phyloP scores from a whole-genome alignment of 2,797 vertebrate species.

The Xiphorhynchus erythropygius region DNA sequence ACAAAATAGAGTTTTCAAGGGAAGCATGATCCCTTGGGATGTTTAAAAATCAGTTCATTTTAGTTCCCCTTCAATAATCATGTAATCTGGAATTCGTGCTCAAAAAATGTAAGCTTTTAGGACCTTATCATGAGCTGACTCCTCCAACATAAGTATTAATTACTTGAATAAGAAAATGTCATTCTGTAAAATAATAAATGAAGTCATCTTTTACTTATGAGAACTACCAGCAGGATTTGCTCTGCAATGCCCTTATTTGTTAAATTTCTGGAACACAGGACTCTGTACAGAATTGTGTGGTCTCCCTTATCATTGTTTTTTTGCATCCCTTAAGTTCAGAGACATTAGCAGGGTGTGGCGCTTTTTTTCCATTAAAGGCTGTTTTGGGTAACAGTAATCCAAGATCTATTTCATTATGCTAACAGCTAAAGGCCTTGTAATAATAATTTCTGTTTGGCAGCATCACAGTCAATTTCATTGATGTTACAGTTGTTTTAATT shows the following conservation, averaged over 20 bases:
- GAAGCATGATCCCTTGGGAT: not conserved
- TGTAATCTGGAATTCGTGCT: not conserved
- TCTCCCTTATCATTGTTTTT: conserved; percentile 58
- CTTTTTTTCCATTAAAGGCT: conserved; percentile 57
- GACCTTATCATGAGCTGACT: not conserved
- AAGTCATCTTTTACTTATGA: conserved; percentile 49
- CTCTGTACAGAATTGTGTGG: conserved; percentile 46
- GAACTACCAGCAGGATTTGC: conserved; percentile 35
- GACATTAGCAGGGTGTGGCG: conserved; percentile 39
- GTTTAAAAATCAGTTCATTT: not conserved
- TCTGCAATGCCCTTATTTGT: conserved; percentile 39
- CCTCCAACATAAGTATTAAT: not conserved
- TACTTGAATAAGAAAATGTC: conserved; percentile 33
- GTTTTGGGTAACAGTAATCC: conserved; percentile 40
- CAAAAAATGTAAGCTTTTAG: conserved; percentile 27
- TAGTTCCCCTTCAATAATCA: not conserved
- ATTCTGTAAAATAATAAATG: conserved; percentile 54
- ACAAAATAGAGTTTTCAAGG: not conserved
- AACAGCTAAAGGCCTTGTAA: conserved; percentile 61
- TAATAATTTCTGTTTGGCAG: conserved; percentile 61
- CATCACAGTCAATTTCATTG: conserved; percentile 57
- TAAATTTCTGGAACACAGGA: conserved; percentile 23
- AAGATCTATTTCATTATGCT: conserved; percentile 36
- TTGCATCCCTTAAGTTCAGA: conserved; percentile 51
- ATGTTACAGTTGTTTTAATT: conserved; percentile 45